Evolutionary conservation across 2,797 vertebrate genomes (phyloP), one percentile per base, ranked within the genome.

Genomic region (Myripristis murdjan): DNA sequence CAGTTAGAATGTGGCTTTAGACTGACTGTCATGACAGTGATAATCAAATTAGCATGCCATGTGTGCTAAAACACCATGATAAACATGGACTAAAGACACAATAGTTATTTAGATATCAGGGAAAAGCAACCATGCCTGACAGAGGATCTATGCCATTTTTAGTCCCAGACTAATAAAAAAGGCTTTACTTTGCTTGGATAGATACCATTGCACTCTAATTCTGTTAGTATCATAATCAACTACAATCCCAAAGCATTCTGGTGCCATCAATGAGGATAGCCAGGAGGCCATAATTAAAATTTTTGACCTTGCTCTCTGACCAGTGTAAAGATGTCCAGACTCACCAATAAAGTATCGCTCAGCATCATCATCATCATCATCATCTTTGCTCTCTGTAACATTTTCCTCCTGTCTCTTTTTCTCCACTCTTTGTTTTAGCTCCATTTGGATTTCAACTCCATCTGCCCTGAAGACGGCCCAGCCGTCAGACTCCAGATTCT

Each of bases 311-410:
- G n/a, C 4, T 31, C 6, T 6, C 28, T 31, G 28, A 31, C 28
- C 4, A 58, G 18, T 43, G 20, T 15, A 8, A 37, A 23, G 9
- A 5, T 26, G 8, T 23, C 28, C 14, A 14, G 37, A 61, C 91
- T 92, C 72, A 95, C 94, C 95, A 2, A 95, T 94, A n/a, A 88
- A 93, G 84, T 90, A 94, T 2, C 65, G 79, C 47, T 93, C 89
- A 2, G 9, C 55, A 9, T 73, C 39, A 0, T 77, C 73, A 1
- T 84, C 70, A 0, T 86, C 81, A 1, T 85, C 76, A 0, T 53
- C 55, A 1, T 68, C 57, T 1, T 69, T 67, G 0, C 74, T 44
- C 20, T 65, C 47, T 4, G 15, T 12, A 6, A 71, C 60, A 3
- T 66, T 68, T 65, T 87, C 81, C 76, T 79, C 52, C 39, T 53